Evolutionary conservation across 92 coral and sea anemone species (phyloP).

Genomic region (Porites divaricata): DNA sequence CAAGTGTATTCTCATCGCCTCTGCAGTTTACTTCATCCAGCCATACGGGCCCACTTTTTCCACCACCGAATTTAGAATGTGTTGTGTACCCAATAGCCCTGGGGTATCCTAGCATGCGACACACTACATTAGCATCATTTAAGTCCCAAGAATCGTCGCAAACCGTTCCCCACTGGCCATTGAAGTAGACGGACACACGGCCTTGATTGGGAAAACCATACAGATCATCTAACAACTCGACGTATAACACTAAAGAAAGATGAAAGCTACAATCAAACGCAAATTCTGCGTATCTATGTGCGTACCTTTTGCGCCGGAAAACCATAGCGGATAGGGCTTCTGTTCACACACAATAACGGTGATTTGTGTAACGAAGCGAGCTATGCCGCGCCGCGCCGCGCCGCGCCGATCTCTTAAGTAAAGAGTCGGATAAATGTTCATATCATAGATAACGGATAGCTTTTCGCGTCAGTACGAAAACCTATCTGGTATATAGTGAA

Average conservation of each 20-base stretch:
- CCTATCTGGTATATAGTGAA: no score
- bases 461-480: no score
- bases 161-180: slow-evolving; percentile 69
- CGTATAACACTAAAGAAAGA: neutral
- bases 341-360: no score
- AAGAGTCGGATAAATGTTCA: no score
- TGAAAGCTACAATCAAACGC: neutral
- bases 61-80: slow-evolving; percentile 23
- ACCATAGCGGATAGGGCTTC: no score
- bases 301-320: neutral
- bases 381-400: no score
- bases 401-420: no score
- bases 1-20: slow-evolving; percentile 47
- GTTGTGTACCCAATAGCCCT: slow-evolving; percentile 15
- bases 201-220: slow-evolving; percentile 36
- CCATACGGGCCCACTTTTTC: slow-evolving; percentile 40
- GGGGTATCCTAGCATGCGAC: slow-evolving; percentile 67
- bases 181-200: slow-evolving; percentile 48
- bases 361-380: no score
- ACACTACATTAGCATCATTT: slow-evolving; percentile 57
- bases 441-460: no score
- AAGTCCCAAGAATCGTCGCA: slow-evolving; percentile 63
- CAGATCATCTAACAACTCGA: slow-evolving; percentile 2
- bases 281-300: neutral
- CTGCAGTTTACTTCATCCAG: slow-evolving; percentile 55